Evolutionary conservation across 2,113 vertebrate genomes (phyloP).

Genomic region (Pteropus alecto): DNA sequence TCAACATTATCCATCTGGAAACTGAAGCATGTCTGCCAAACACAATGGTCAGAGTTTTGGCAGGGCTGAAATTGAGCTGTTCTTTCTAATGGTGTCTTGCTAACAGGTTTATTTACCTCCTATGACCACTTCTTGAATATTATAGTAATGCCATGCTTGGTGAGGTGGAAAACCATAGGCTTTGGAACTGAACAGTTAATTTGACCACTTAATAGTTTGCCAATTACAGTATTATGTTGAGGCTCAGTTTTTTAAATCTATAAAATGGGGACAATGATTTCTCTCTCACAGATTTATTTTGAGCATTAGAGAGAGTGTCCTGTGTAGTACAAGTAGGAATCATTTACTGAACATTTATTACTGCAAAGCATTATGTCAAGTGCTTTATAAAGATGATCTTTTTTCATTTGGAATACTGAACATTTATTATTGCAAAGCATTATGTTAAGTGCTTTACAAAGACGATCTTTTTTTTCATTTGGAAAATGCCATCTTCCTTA

Average conservation of each 20-base stretch:
- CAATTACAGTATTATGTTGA: slow-evolving; percentile 20
- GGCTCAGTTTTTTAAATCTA: background rate
- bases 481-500: background rate
- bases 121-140: slow-evolving; percentile 50
- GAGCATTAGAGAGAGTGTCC: background rate
- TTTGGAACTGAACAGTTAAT: slow-evolving; percentile 37
- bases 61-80: slow-evolving; percentile 54
- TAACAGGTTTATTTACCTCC: slow-evolving; percentile 67
- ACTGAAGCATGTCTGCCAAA: slow-evolving; percentile 56
- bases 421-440: background rate
- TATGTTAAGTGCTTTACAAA: background rate
- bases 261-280: background rate
- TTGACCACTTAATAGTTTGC: slow-evolving; percentile 23
- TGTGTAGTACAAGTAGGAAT: background rate
- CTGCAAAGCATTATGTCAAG: background rate
- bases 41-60: slow-evolving; percentile 61
- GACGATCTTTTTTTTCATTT: background rate
- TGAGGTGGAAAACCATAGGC: slow-evolving; percentile 61
- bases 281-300: background rate
- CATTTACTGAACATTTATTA: background rate
- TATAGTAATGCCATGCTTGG: slow-evolving; percentile 59
- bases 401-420: background rate
- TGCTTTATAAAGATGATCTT: background rate
- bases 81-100: slow-evolving; percentile 52
- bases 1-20: slow-evolving; percentile 69